Percentiles rank a stretch among this genome's conserved stretches.
Evolutionary conservation across 2,888 invertebrate genomes (phyloP).

Genomic region (Eristalis pertinax): DNA sequence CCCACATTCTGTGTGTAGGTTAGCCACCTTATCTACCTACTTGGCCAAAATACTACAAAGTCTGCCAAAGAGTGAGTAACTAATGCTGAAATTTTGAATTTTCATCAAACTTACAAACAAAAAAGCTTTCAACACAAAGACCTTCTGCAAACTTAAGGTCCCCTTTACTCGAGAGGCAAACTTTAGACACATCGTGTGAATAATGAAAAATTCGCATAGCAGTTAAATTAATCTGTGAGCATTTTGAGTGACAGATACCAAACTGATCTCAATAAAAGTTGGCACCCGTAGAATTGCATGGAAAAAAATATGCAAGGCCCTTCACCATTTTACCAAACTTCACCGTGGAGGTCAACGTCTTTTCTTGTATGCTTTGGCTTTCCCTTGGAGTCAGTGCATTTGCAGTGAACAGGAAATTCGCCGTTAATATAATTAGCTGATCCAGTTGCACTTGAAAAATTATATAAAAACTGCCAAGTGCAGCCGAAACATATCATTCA

Average conservation of each 20-base stretch:
- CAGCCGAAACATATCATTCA: slow-evolving; percentile 14
- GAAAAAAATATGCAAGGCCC: neutral
- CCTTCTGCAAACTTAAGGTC: no score
- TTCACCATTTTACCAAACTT: slow-evolving; percentile 9
- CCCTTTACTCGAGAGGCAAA: no score
- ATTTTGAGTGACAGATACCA: neutral
- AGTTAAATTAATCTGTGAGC: neutral
- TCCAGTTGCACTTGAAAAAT: neutral
- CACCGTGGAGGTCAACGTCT: slow-evolving; percentile 17
- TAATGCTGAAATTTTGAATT: no score
- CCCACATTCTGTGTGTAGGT: no score
- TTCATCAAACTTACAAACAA: no score
- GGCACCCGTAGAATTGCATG: neutral
- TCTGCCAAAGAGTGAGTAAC: no score
- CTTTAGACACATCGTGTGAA: no score
- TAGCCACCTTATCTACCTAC: no score
- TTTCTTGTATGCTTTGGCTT: neutral
- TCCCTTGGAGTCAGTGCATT: neutral
- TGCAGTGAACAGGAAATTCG: neutral
- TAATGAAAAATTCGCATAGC: neutral
- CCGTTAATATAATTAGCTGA: neutral
- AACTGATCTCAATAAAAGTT: neutral
- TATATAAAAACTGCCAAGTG: slow-evolving; percentile 23
- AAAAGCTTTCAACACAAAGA: no score
- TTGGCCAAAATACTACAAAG: no score